Conservation (phyloP, 1,140 invertebrate genomes). For the Archivesica marissinica region DNA sequence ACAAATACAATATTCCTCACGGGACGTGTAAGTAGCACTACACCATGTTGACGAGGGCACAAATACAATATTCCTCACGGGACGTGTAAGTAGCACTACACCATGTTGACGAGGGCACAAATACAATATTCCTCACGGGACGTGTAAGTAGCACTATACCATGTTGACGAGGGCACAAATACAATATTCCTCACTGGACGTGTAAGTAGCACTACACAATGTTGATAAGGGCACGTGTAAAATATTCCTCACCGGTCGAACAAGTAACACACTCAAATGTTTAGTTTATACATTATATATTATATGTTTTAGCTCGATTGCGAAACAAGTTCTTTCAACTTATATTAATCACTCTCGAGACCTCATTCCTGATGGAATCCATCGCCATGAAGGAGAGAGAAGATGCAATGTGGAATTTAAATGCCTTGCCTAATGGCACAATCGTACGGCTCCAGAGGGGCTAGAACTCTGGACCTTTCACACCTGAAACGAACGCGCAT, state of each 20-base stretch:
- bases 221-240: conserved; percentile 97
- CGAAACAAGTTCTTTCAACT: neutral
- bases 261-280: too few relatives aligned
- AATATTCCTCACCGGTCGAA: conserved; percentile 95
- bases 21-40: conserved; percentile 92
- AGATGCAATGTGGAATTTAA: too few relatives aligned
- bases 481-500: too few relatives aligned
- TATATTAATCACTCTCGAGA: too few relatives aligned
- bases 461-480: too few relatives aligned
- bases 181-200: conserved; percentile 96
- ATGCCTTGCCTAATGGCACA: too few relatives aligned
- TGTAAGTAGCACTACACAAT: conserved; percentile 92
- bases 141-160: conserved; percentile 92
- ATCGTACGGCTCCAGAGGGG: too few relatives aligned
- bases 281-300: neutral
- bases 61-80: conserved; percentile 95
- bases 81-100: conserved; percentile 93
- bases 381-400: too few relatives aligned
- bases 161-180: conserved; percentile 96
- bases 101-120: conserved; percentile 96
- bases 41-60: conserved; percentile 97
- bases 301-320: neutral
- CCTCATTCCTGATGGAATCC: too few relatives aligned
- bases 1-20: conserved; percentile 96
- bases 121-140: conserved; percentile 95